phyloP scores from a whole-genome alignment of 2,797 vertebrate species.

The Fratercula arctica region DNA sequence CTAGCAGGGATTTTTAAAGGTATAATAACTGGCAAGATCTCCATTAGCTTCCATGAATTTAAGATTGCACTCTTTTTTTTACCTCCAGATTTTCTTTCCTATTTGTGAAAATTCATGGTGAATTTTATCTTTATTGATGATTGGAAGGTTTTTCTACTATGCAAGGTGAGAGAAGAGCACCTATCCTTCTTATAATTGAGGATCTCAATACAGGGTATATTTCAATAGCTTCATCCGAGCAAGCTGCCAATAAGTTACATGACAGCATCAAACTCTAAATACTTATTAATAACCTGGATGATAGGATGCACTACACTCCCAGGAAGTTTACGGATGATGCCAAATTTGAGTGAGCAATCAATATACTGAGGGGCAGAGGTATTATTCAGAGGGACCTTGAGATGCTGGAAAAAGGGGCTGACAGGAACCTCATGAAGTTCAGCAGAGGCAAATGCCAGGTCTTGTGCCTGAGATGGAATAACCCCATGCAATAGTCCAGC shows the following conservation, averaged over 20 bases:
- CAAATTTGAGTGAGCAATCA: neutral
- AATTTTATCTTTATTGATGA: neutral
- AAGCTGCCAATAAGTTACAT: neutral
- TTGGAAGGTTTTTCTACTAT: neutral
- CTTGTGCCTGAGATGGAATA: neutral
- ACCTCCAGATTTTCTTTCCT: neutral
- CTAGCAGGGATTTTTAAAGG: neutral
- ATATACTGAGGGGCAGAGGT: neutral
- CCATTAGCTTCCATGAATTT: neutral
- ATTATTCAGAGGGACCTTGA: neutral
- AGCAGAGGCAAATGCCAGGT: neutral
- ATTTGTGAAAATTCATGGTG: neutral
- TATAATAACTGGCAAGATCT: neutral
- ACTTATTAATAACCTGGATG: neutral
- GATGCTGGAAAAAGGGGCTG: neutral
- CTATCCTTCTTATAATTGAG: neutral
- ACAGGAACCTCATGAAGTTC: neutral
- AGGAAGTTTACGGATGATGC: neutral
- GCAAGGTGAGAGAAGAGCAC: neutral
- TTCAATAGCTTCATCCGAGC: neutral
- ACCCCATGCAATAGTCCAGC: neutral
- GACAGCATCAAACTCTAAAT: neutral
- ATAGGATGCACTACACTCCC: neutral
- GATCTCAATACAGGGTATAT: neutral
- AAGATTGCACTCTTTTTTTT: neutral